Conservation (phyloP, 2,113 vertebrate genomes). For the Gymnarchus niloticus region DNA sequence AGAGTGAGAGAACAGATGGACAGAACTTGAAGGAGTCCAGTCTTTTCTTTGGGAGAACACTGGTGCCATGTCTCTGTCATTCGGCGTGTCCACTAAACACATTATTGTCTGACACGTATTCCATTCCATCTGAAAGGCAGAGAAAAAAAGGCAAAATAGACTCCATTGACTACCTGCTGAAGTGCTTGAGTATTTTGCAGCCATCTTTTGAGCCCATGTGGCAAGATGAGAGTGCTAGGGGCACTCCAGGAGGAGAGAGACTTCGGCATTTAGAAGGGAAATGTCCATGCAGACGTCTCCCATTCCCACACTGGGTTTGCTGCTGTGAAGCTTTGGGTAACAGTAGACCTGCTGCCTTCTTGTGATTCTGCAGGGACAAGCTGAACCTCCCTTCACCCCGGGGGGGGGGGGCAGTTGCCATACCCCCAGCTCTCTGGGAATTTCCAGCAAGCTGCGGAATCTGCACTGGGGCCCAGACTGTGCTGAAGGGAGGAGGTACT, state of each 20-base stretch:
- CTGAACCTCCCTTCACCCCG: conserved; percentile 35
- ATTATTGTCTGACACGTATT: too few relatives aligned
- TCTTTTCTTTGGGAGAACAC: neutral
- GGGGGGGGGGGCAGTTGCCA: conserved; percentile 22
- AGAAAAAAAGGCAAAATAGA: neutral
- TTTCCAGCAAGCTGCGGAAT: conserved; percentile 44
- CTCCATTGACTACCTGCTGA: neutral
- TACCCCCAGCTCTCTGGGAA: conserved; percentile 37
- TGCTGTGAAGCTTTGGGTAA: neutral
- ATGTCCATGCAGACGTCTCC: neutral
- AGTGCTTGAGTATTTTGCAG: neutral
- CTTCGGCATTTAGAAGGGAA: neutral
- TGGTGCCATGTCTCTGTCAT: neutral
- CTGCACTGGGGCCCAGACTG: conserved; percentile 33
- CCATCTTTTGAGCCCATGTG: neutral
- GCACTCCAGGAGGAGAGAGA: neutral
- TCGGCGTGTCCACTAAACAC: too few relatives aligned
- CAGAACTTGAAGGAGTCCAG: neutral
- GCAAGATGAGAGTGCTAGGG: neutral
- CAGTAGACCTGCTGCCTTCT: conserved; percentile 16
- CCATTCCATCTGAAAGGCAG: too few relatives aligned
- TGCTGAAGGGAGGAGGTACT: conserved; percentile 32
- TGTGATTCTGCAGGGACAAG: conserved; percentile 28
- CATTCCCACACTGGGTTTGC: neutral
- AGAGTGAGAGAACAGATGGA: neutral